Evolutionary conservation across 92 coral and sea anemone species (phyloP).

Genomic region (Hydrozoanthus gracilis): DNA sequence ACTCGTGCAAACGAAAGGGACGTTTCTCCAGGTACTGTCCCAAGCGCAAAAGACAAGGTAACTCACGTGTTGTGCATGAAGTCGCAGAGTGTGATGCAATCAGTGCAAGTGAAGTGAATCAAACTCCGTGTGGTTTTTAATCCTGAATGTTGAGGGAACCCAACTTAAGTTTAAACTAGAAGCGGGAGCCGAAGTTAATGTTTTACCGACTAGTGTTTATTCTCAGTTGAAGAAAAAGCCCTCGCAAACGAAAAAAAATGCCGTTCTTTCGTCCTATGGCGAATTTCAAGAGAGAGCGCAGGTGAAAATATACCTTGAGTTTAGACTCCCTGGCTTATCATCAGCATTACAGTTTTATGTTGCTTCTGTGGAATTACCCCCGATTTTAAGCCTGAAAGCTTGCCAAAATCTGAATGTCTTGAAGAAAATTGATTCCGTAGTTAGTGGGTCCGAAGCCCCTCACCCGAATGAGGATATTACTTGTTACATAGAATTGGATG

Average conservation of each 20-base stretch:
- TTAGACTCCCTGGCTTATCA: conserved; percentile 14
- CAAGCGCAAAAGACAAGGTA: not conserved
- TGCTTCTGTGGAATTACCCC: conserved; percentile 13
- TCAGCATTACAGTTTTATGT: not conserved
- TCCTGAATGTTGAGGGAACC: conserved; percentile 25
- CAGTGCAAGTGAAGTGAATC: not conserved
- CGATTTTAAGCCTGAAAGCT: conserved; percentile 40
- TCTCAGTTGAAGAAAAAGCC: conserved; percentile 44
- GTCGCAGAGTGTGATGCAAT: conserved; percentile 42
- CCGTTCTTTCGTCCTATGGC: conserved; percentile 50
- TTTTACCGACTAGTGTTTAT: conserved; percentile 39
- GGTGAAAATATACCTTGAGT: conserved; percentile 22
- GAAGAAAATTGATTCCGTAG: conserved; percentile 35
- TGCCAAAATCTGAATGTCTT: conserved; percentile 8
- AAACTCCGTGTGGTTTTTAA: conserved; percentile 49
- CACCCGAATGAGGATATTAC: conserved; percentile 24
- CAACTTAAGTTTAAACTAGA: conserved; percentile 41
- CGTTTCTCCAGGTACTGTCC: not conserved
- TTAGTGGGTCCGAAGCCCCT: conserved; percentile 42
- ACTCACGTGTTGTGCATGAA: conserved; percentile 7
- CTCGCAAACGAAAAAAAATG: conserved; percentile 30
- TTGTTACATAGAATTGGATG: conserved; percentile 52
- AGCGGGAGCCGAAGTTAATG: conserved; percentile 36
- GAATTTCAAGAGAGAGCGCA: conserved; percentile 50
- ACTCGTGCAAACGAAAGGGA: not conserved